Base-by-base conservation (phyloP, 2,797 vertebrate species). In the Taenioides sp. region DNA sequence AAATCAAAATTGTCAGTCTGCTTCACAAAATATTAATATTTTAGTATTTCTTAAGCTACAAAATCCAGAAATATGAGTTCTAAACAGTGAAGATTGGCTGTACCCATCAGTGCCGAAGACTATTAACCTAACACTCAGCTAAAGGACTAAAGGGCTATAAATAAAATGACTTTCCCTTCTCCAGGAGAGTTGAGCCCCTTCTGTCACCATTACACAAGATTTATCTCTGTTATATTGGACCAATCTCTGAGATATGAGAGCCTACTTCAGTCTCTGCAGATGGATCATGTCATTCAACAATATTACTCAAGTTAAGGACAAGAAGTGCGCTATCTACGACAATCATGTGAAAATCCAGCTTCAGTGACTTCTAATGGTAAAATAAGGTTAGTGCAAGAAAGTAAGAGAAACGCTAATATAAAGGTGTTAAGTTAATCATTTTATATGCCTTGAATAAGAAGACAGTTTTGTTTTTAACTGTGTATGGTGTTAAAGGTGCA, bases 281-380 rank as follows among this genome's bases (percentile, higher is more conserved):
- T 66, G 23, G 59, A 52, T 63, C 2, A 12, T 16, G 58, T 37
- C 20, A 17, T 22, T 34, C 9, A 1, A 9, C 57, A 25, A 11
- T 11, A 40, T 58, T 20, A 37, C n/a, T 54, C 14, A 57, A 20
- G 57, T 5, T 20, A 43, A 61, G 43, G 10, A 5, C 25, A 40
- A 25, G 25, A n/a, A 10, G 18, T 16, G 40, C 11, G 3, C 11
- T 17, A 14, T 47, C 23, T 59, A 5, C 58, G 7, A 10, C 9
- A 10, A 34, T 7, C 18, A 4, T 6, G 5, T 22, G 10, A 14
- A 1, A 14, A 58, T 57, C 4, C 40, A 40, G 52, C 1, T 68
- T 47, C 65, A 67, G 22, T 31, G 28, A n/a, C 67, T 37, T 73
- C 76, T 76, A 9, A 5, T 73, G 80, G 71, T 23, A 1, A 17